Base-by-base conservation (phyloP, 2,113 vertebrate genomes). In the Tachysurus fulvidraco region DNA sequence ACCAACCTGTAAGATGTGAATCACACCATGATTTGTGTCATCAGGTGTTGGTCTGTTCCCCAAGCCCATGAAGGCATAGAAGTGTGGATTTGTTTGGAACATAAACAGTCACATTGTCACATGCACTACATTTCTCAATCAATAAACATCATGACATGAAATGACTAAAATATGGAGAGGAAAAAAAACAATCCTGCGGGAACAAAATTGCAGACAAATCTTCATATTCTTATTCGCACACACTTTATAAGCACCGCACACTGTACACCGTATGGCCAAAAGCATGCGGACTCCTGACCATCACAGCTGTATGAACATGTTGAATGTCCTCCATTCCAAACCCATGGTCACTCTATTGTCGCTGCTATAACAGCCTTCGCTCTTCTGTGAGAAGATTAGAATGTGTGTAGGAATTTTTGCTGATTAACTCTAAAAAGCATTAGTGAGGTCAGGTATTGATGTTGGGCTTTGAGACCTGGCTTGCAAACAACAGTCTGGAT, bases 11-110 rank as follows among this genome's bases (percentile, higher is more conserved):
- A 87, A 74, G 67, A 83, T 88, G 81, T 92, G 92, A 93, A 93
- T 94, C 90, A 92, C 91, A 88, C 77, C 85, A 91, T 92, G 92
- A 86, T 91, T 93, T 92, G 85, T 67, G 89, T 91, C 91, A 76
- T 83, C 62, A 77, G 85, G 83, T 81, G 81, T 71, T 77, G 54
- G 77, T 74, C 44, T 82, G 84, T 71, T 86, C 83, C 73, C 85
- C 77, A 84, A 28, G 69, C 74, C 71, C 14, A 82, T 77, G 67
- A 62, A 86, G 73, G 69, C 55, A n/a, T 41, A 84, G 50, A 85
- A 69, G 73, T 73, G 73, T 62, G 78, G 76, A 77, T 90, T 84
- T 89, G 50, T 17, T 86, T 74, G 62, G 19, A 60, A n/a, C 36
- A 67, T 86, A 83, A 90, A 89, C 89, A 89, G 82, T 84, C 83